Evolutionary conservation across 1,140 invertebrate genomes (phyloP).

Genomic region (Drosophila sturtevanti): DNA sequence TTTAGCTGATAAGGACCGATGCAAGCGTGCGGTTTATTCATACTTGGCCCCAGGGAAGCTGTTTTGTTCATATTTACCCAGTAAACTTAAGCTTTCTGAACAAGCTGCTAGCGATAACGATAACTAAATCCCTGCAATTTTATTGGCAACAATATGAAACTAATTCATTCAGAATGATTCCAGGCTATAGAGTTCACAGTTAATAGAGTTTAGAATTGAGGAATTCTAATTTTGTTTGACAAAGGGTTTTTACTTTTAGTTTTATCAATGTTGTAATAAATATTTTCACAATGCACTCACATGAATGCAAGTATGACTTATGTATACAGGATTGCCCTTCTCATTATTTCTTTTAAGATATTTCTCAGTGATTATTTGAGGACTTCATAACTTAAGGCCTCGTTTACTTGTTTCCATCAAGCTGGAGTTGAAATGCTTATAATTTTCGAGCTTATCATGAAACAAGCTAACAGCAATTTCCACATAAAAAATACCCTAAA

Average conservation of each 20-base stretch:
- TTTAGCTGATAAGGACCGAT: slow-evolving; percentile 24
- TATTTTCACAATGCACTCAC: too few relatives aligned
- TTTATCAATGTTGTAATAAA: too few relatives aligned
- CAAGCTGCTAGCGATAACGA: slow-evolving; percentile 2
- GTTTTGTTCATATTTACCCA: slow-evolving; percentile 17
- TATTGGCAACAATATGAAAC: slow-evolving; percentile 20
- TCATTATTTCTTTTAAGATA: neutral
- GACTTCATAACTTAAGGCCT: neutral
- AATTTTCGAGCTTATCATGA: slow-evolving; percentile 46
- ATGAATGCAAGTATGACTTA: too few relatives aligned
- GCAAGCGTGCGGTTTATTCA: slow-evolving; percentile 34
- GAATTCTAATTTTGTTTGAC: too few relatives aligned
- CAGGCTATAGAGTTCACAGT: too few relatives aligned
- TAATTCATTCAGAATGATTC: too few relatives aligned
- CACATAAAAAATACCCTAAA: slow-evolving; percentile 38
- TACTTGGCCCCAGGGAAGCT: slow-evolving; percentile 34
- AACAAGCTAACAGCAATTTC: slow-evolving; percentile 49
- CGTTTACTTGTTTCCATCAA: neutral
- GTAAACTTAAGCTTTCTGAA: slow-evolving; percentile 4
- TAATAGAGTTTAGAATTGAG: too few relatives aligned
- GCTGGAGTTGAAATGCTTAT: slow-evolving; percentile 15
- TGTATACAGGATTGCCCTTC: neutral
- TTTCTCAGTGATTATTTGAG: neutral
- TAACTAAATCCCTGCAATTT: neutral
- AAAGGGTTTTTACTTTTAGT: too few relatives aligned